Base-by-base conservation (phyloP, 2,888 invertebrate genomes). In the Clistopyga incitator region DNA sequence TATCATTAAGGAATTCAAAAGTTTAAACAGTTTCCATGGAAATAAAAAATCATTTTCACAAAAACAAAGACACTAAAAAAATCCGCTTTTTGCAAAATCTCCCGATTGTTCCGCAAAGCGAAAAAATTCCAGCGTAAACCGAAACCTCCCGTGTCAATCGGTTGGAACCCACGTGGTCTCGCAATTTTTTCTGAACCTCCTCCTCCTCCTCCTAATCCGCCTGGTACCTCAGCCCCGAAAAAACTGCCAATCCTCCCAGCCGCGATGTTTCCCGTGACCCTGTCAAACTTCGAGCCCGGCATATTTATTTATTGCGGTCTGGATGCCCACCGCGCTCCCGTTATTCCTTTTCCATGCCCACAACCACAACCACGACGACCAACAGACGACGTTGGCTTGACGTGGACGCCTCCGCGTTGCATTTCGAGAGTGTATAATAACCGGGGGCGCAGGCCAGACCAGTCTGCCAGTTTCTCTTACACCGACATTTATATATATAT, bases 351-450 rank as follows among this genome's bases (percentile, higher is more conserved):
- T 86, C 81, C 78, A 74, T 74, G 70, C 54, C 59, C 29, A 56
- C 50, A 18, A 50, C 50, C 18, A 50, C 34, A 11, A 56, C 59
- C 29, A 78, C 74, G 78, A 71, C 50, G 71, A n/a, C n/a, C n/a
- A n/a, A n/a, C n/a, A n/a, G 42, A 78, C 74, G 78, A 71, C 50
- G 71, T 59, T 74, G 34, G 56, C 72, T 61, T 79, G 84, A 86
- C 81, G 78, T 29, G 78, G 38, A 68, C 84, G 84, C 81, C 84
- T 84, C 75, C 78, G 78, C 81, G 84, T 75, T 84, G 84, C 78
- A 84, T 81, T 76, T 84, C 75, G 81, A 78, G 78, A 84, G 78
- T 81, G 84, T 84, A 84, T 84, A 84, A 84, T 84, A 84, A 84
- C 81, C 84, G 84, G 78, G 78, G 81, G 81, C 84, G 84, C 79